Base-by-base conservation (phyloP, 1,140 invertebrate genomes). In the Diorhabda elongata region DNA sequence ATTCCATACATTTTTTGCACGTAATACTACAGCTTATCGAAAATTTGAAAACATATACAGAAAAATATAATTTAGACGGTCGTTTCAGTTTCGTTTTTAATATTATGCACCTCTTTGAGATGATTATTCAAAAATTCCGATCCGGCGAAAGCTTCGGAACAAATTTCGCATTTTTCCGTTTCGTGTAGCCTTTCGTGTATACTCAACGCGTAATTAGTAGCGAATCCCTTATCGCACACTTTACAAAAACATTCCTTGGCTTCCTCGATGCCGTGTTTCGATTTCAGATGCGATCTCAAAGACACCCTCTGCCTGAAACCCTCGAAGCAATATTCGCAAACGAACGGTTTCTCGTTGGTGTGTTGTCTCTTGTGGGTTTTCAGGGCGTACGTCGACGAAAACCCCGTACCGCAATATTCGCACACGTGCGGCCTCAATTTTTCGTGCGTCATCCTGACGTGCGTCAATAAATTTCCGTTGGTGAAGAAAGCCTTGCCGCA, bases 401-500 rank as follows among this genome's bases (percentile, higher is more conserved):
- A 77, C 41, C 75, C 74, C 44, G 70, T 73, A 11, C 68, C 67
- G 57, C 76, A 77, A 65, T 70, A 71, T 44, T 74, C 69, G 56
- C 76, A 77, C 47, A 72, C 69, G 57, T 77, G 73, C 8, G 76
- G 75, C 44, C 75, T 67, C 42, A 76, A 26, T 69, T 75, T 73
- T 66, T 72, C 71, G 60, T 77, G 76, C 7, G 73, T 76, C 74
- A 75, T 77, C 43, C 71, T 72, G 5, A 77, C 74, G 56, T 77
- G 76, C 26, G 69, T 73, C 45, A 70, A 75, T 44, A 76, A 59
- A 68, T 75, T 71, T 66, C 70, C 52, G 44, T 69, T 69, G 26
- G 70, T 66, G 64, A 74, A 77, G 66, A 77, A 77, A 7, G 64
- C 57, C 67, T 77, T 77, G 3, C 75, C 73, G 61, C 75, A 74